Conservation (phyloP, 2,797 vertebrate genomes). For the Psittacula echo region DNA sequence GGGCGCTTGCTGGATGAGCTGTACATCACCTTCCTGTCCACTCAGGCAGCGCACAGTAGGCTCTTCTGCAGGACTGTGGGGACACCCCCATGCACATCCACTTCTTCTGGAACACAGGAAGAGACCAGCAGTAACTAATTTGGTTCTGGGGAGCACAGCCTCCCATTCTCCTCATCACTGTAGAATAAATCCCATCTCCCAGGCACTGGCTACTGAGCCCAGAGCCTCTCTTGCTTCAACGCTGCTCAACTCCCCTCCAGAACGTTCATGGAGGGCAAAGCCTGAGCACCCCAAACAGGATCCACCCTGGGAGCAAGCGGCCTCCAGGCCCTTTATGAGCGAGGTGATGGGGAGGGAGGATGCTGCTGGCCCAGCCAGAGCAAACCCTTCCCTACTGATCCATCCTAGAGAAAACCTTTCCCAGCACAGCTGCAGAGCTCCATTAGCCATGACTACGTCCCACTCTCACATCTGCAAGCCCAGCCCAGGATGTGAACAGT, state of each 20-base stretch:
- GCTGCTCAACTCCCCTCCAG: background rate
- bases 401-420: background rate
- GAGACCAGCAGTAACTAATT: background rate
- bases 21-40: slow-evolving; percentile 83
- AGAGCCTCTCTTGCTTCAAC: background rate
- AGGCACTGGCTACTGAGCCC: background rate
- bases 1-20: fast-evolving
- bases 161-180: background rate
- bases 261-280: fast-evolving
- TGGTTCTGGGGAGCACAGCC: background rate
- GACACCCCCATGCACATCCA: slow-evolving; percentile 80
- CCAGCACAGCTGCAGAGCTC: too few relatives aligned
- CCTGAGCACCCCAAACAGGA: background rate
- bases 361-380: background rate
- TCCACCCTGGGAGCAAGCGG: background rate
- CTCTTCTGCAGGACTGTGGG: slow-evolving; percentile 86
- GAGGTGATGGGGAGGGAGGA: background rate
- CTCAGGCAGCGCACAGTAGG: slow-evolving; percentile 90
- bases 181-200: background rate
- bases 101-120: slow-evolving; percentile 79
- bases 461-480: too few relatives aligned
- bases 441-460: too few relatives aligned
- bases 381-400: background rate
- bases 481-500: too few relatives aligned
- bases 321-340: background rate